phyloP scores from a whole-genome alignment of 1,140 invertebrate species.

The Hyles euphorbiae region DNA sequence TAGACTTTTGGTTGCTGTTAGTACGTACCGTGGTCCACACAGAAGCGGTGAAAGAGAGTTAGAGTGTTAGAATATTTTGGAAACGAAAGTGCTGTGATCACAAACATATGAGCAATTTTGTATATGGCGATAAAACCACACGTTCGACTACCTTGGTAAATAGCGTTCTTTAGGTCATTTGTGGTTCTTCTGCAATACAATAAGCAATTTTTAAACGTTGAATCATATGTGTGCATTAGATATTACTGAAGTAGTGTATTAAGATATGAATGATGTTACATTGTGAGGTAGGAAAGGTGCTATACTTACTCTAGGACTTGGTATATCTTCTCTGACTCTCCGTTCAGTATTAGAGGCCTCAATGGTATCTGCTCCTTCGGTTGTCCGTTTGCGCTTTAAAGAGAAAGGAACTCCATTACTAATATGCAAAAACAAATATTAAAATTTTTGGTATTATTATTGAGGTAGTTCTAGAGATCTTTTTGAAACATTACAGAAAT shows the following conservation, averaged over 20 bases:
- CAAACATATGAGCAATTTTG: conserved; percentile 14
- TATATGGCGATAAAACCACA: conserved; percentile 41
- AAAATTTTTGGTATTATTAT: too few relatives aligned
- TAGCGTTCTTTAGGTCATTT: conserved; percentile 71
- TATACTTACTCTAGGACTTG: conserved; percentile 83
- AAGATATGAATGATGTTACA: conserved; percentile 10
- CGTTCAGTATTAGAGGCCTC: conserved; percentile 83
- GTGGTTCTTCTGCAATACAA: conserved; percentile 66
- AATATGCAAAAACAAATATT: neutral
- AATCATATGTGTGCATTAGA: conserved; percentile 9
- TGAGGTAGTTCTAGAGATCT: too few relatives aligned
- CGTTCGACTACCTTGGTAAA: conserved; percentile 64
- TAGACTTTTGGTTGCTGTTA: conserved; percentile 69
- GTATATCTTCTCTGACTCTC: conserved; percentile 79
- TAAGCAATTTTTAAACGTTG: conserved; percentile 41
- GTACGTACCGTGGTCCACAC: conserved; percentile 42
- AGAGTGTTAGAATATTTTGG: neutral
- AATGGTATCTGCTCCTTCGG: conserved; percentile 84
- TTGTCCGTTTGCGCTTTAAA: conserved; percentile 57
- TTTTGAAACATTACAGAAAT: too few relatives aligned
- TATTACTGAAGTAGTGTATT: conserved; percentile 7
- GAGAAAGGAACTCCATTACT: neutral
- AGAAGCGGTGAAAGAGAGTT: conserved; percentile 42
- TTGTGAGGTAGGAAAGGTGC: neutral
- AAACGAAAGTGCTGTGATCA: too few relatives aligned